phyloP scores from a whole-genome alignment of 2,888 invertebrate species.

The Rotaria magnacalcarata region DNA sequence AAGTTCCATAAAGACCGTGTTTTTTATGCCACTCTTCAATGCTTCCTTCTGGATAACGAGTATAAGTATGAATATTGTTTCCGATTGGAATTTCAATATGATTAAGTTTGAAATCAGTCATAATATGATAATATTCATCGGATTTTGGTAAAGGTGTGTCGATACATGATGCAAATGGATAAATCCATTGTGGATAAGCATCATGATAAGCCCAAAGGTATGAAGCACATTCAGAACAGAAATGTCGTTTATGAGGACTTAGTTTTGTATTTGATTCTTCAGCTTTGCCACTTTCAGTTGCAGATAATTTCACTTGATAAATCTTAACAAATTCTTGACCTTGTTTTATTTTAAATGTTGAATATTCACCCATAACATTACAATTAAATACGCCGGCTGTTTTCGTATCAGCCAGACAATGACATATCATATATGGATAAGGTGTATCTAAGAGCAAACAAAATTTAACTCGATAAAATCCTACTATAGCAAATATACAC shows the following conservation, averaged over 20 bases:
- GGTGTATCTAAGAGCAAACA: slow-evolving; percentile 3
- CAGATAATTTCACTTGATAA: neutral
- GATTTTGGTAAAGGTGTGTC: slow-evolving; percentile 26
- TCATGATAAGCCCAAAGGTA: slow-evolving; percentile 1
- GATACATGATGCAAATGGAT: slow-evolving; percentile 6
- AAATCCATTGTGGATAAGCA: neutral
- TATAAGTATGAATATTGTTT: neutral
- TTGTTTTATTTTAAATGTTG: slow-evolving; percentile 11
- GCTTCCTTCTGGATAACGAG: neutral
- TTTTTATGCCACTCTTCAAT: slow-evolving; percentile 26
- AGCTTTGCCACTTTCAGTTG: neutral
- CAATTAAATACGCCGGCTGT: slow-evolving; percentile 14
- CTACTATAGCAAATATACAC: neutral
- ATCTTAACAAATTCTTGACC: slow-evolving; percentile 26
- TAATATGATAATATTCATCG: neutral
- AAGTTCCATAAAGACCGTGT: slow-evolving; percentile 1
- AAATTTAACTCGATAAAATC: too few relatives aligned
- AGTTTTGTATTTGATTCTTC: neutral
- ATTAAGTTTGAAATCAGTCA: slow-evolving; percentile 33
- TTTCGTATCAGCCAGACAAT: neutral
- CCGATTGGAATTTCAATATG: slow-evolving; percentile 15
- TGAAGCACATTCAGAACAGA: slow-evolving; percentile 1
- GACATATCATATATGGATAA: neutral
- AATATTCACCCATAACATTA: slow-evolving; percentile 33
- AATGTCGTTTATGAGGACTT: slow-evolving; percentile 32